Base-by-base conservation (phyloP, 2,113 vertebrate species). In the Bubalus kerabau region DNA sequence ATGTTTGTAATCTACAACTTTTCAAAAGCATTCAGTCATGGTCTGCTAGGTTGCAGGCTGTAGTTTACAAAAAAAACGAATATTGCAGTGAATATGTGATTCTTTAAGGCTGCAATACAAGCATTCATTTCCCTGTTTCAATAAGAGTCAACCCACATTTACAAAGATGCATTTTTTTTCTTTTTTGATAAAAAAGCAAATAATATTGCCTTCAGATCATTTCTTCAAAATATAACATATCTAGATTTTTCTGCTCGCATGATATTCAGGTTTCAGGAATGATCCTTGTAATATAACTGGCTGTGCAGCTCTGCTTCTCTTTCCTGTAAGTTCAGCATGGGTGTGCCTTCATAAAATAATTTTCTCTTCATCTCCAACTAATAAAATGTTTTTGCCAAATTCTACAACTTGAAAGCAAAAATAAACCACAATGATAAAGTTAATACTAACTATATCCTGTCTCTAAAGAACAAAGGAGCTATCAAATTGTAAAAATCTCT, bases 1-100 rank as follows among this genome's bases (percentile, higher is more conserved):
- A 99, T 99, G 99, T 99, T 99, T 98, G 98, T 99, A 99, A 99
- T 99, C 99, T 99, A 99, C 99, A 98, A 99, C 98, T 99, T 99
- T 99, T 99, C 98, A 99, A 99, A 99, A 99, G 98, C 99, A 98
- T 99, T 99, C 99, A 98, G 98, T 99, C 98, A 98, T 99, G 98
- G 99, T 99, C 99, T 99, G 99, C 98, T 97, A 97, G 97, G 98
- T 54, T 57, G 98, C 99, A 98, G 99, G 95, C 98, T 86, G 97
- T 98, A 99, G 99, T 99, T 99, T 99, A 99, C 99, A 99, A 98
- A 99, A 76, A 98, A 98, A 98, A 97, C 93, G 95, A 97, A 99
- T 99, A 99, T 99, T 99, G 99, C 99, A 98, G 98, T 99, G 99
- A 99, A 99, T 98, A 98, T 95, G 97, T 97, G 98, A 98, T 98